Evolutionary conservation across 1,140 invertebrate species (phyloP).

Genomic region (Drosophila navojoa): DNA sequence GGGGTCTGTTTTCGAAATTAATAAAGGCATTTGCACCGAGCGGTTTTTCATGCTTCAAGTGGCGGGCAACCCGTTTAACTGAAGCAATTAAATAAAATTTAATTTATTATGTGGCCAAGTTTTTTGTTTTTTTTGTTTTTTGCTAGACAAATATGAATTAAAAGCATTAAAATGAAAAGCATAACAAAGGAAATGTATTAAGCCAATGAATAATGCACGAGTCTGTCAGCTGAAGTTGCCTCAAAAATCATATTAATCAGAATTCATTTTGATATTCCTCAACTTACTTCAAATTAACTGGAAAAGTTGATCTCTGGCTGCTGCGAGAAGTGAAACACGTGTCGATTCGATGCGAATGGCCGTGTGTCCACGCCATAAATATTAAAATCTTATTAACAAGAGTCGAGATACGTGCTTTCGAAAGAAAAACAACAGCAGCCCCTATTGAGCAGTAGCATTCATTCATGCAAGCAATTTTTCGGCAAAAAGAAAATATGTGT

Average conservation of each 20-base stretch:
- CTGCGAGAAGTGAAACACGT: constrained; percentile 4
- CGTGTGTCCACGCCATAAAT: constrained; percentile 52
- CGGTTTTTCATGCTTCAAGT: constrained; percentile 32
- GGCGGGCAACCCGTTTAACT: constrained; percentile 37
- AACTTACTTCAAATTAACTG: background rate
- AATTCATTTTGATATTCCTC: constrained; percentile 14
- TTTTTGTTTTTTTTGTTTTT: background rate
- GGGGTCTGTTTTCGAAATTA: constrained; percentile 53
- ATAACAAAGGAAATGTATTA: constrained; percentile 1
- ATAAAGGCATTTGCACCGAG: constrained; percentile 56
- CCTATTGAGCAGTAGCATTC: constrained; percentile 3
- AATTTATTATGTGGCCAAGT: constrained; percentile 59
- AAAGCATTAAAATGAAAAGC: constrained; percentile 22
- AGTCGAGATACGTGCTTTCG: constrained; percentile 30
- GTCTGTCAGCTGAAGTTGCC: background rate
- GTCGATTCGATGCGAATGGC: background rate
- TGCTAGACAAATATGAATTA: constrained; percentile 34
- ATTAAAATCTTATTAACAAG: constrained; percentile 71
- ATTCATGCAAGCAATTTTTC: constrained; percentile 23
- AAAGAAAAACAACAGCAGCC: background rate
- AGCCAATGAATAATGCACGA: constrained; percentile 17
- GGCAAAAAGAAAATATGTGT: constrained; percentile 67
- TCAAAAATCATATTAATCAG: constrained; percentile 23
- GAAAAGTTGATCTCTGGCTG: constrained; percentile 2
- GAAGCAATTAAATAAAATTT: constrained; percentile 58